Evolutionary conservation across 2,797 vertebrate species (phyloP).

Genomic region (Austrolebias charrua): DNA sequence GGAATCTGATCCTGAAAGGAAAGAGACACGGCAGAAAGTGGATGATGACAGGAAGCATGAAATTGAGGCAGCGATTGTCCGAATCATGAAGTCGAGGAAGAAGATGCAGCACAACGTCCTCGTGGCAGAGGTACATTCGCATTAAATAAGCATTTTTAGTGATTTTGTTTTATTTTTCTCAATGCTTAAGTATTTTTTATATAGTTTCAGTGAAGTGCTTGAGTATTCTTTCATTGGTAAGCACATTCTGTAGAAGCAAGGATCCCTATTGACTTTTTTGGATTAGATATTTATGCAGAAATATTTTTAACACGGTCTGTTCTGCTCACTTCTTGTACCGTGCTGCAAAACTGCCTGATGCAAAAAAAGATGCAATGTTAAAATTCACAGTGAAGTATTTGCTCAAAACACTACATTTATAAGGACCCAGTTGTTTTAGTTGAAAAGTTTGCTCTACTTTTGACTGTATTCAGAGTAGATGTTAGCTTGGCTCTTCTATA

Average conservation of each 20-base stretch:
- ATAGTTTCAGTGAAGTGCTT: no score
- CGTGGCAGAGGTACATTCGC: conserved; percentile 90
- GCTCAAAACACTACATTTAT: background rate
- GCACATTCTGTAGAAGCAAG: no score
- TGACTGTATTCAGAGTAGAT: background rate
- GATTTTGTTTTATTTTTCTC: background rate
- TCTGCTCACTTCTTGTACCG: no score
- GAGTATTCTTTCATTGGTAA: no score
- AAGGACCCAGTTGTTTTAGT: no score
- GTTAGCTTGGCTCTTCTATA: background rate
- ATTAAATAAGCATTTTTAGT: background rate
- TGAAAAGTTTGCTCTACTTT: no score
- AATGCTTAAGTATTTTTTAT: no score
- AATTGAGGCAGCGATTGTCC: conserved; percentile 98
- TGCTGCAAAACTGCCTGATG: background rate
- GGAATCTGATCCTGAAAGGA: conserved; percentile 94
- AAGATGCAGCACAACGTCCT: conserved; percentile 99
- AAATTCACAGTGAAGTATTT: no score
- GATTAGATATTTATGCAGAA: no score
- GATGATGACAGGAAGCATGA: conserved; percentile 98
- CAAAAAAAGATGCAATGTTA: background rate
- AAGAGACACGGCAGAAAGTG: conserved; percentile 97
- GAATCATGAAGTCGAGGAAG: conserved; percentile 99
- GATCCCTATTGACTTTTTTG: no score
- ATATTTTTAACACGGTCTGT: no score